Conservation (phyloP, 2,888 invertebrate species). For the Smittia sp. region DNA sequence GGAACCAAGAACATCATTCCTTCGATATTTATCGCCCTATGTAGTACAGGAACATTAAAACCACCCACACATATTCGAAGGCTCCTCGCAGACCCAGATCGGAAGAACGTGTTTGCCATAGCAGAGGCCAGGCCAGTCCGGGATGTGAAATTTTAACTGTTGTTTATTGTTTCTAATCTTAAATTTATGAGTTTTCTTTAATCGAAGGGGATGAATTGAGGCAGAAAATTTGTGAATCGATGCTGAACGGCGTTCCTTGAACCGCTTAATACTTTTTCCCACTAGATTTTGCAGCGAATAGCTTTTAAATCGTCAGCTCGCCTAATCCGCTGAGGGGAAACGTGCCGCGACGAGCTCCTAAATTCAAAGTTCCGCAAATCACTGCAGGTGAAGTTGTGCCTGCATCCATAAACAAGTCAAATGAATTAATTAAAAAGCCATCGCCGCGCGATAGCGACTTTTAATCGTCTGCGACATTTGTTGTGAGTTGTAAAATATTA, state of each 20-base stretch:
- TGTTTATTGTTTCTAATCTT: background rate
- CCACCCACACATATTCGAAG: background rate
- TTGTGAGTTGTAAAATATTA: background rate
- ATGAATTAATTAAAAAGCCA: conserved; percentile 19
- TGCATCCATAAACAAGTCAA: background rate
- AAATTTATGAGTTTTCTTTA: background rate
- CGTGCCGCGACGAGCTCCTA: too few relatives aligned
- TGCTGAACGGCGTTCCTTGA: too few relatives aligned
- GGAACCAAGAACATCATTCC: background rate
- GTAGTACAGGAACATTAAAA: background rate
- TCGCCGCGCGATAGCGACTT: background rate
- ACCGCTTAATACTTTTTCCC: too few relatives aligned
- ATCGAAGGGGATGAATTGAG: background rate
- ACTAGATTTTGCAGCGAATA: too few relatives aligned
- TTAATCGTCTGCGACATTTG: conserved; percentile 20
- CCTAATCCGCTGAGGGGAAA: too few relatives aligned
- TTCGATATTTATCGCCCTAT: conserved; percentile 3
- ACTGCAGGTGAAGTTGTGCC: conserved; percentile 6
- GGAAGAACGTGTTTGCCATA: background rate
- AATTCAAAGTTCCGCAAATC: background rate
- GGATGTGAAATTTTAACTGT: background rate
- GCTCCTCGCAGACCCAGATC: background rate
- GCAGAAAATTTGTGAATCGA: background rate
- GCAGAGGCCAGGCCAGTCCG: background rate
- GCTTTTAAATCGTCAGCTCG: too few relatives aligned